A percentile compares a stretch with the other conserved stretches of the same genome.
phyloP scores from a whole-genome alignment of 2,888 invertebrate species.

The Sicus ferrugineus region DNA sequence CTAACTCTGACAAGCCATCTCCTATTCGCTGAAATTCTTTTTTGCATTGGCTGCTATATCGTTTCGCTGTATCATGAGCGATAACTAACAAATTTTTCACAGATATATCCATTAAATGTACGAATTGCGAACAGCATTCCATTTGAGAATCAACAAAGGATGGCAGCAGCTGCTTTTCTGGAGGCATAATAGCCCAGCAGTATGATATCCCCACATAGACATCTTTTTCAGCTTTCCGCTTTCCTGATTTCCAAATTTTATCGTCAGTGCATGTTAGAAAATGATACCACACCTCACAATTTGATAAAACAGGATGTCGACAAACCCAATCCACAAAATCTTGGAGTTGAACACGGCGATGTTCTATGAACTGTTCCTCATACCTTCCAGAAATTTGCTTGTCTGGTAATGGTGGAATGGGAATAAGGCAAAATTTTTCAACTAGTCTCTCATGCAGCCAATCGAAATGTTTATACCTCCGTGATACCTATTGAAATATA shows the following conservation, averaged over 20 bases:
- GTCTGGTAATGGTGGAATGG: constrained; percentile 96
- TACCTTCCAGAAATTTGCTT: constrained; percentile 97
- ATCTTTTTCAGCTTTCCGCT: constrained; percentile 94
- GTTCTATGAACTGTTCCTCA: constrained; percentile 96
- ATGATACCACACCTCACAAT: constrained; percentile 93
- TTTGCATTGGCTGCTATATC: constrained; percentile 72
- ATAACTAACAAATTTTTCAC: constrained; percentile 84
- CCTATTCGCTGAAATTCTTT: constrained; percentile 92
- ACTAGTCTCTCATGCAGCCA: constrained; percentile 95
- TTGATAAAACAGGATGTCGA: constrained; percentile 92
- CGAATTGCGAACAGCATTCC: constrained; percentile 83
- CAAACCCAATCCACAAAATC: constrained; percentile 97
- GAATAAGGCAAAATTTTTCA: constrained; percentile 93
- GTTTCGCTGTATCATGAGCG: constrained; percentile 85
- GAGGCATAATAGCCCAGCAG: constrained; percentile 87
- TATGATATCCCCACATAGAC: constrained; percentile 88
- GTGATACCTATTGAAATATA: constrained; percentile 66
- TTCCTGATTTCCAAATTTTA: constrained; percentile 96
- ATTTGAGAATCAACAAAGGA: constrained; percentile 82
- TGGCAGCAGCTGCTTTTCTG: constrained; percentile 78
- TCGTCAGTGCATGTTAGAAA: constrained; percentile 97
- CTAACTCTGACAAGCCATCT: constrained; percentile 83
- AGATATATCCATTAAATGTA: constrained; percentile 85
- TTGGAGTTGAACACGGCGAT: constrained; percentile 91
- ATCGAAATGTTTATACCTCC: constrained; percentile 98